Base-by-base conservation (phyloP, 2,888 invertebrate genomes). In the Atherix ibis region DNA sequence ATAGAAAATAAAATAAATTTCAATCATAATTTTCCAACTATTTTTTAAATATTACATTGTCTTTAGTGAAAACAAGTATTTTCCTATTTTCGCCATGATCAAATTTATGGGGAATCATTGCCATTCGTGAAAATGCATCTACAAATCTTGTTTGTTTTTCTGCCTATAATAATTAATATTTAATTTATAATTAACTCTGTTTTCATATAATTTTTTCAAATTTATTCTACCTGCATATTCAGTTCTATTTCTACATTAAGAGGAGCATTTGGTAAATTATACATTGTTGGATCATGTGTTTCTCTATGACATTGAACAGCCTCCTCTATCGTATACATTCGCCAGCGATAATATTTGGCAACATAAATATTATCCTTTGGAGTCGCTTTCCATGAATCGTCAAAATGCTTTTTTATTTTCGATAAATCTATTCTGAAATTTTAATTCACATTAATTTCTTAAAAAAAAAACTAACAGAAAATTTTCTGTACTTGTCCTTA, bases 251-350 rank as follows among this genome's bases (percentile, higher is more conserved):
- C 61, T 3, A 80, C 72, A 43, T 67, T 68, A 0, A 92, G 55
- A 10, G 71, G 60, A 0, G 83, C 76, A 53, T 78, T 66, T 0
- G 84, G 81, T 24, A 67, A 60, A 58, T 91, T 82, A 48, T 74
- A 80, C 64, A 89, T 77, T 2, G 79, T 71, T 0, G 87, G 82
- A 53, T 85, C 79, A 54, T 87, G 82, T 0, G 76, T 74, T 57
- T 91, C 84, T 31, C 78, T 68, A 48, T 87, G 82, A 37, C 73
- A 74, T 40, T 70, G 62, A 10, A 92, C 65, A 0, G 88, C 89
- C 47, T 88, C 83, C 12, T 66, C 63, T 2, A 87, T 71, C 0
- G 75, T 58, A 58, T 78, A 81, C 38, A 71, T 60, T 36, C 64
- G 65, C 62, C 67, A 67, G 40, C 66, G 65, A 44, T 71, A 73